Base-by-base conservation (phyloP, 1,140 invertebrate species). In the honey bee (Apis mellifera) region DNA sequence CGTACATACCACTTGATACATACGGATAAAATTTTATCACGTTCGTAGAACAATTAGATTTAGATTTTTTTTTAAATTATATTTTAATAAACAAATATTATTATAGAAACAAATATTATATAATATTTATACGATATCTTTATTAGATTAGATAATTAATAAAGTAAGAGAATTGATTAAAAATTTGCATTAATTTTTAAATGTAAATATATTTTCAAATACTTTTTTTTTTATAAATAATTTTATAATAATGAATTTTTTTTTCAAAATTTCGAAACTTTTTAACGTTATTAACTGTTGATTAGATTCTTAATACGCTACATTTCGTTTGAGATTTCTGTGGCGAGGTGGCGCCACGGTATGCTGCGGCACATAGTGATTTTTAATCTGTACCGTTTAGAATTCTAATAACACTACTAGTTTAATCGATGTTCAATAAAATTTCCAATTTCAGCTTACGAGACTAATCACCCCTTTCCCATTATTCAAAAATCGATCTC, bases 291-390 rank as follows among this genome's bases (percentile, higher is more conserved):
- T 81, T 87, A 70, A 74, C 75, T 42, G 82, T 57, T 66, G 82
- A 83, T 77, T 78, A 70, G 17, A 50, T 59, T 55, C 66, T 59
- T 60, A 11, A 17, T 32, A 3, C 1, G 26, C 9, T 23, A 11
- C 19, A 19, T 32, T 42, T n/a, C 66, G 82, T 57, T 89, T 82
- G 62, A 54, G 70, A 72, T 69, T 82, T 75, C 78, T 64, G 64
- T 84, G 68, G 82, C 65, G 42, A 89, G 87, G 68, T 89, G 87
- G 87, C 87, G 87, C 84, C 84, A 89, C 84, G 48, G 59, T 68
- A 79, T 71, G 21, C 8, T 70, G n/a, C 66, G 23, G 72, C 60
- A 70, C 50, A 77, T 82, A 70, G 74, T 62, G 81, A 77, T 78
- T 82, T 77, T 82, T 77, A 70, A 82, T 64, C 57, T 26, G 17